A percentile compares a stretch with the other conserved stretches of the same genome.
Evolutionary conservation across 2,888 invertebrate species (phyloP).

Genomic region (Calliopum simillimum): DNA sequence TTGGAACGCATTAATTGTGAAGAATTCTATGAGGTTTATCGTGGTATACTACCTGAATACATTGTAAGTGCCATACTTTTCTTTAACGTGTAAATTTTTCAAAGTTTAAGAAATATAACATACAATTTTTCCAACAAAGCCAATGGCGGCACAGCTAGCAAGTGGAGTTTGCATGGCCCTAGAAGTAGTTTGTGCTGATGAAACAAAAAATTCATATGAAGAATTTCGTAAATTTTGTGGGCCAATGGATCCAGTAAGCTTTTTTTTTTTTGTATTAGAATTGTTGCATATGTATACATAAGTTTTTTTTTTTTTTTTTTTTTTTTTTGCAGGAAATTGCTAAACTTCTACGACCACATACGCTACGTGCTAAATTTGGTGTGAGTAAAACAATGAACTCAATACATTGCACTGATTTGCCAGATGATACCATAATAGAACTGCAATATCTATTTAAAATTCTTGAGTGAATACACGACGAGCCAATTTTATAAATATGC

Average conservation of each 20-base stretch:
- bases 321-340: slow-evolving; percentile 80
- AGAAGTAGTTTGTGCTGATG: slow-evolving; percentile 79
- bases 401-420: slow-evolving; percentile 92
- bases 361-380: slow-evolving; percentile 87
- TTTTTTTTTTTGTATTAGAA: background rate
- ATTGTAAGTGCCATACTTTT: slow-evolving; percentile 68
- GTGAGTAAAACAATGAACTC: slow-evolving; percentile 86
- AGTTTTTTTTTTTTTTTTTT: slow-evolving; percentile 4
- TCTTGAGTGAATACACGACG: slow-evolving; percentile 59
- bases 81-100: background rate
- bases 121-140: slow-evolving; percentile 66
- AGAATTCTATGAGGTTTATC: slow-evolving; percentile 93
- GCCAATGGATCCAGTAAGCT: slow-evolving; percentile 87
- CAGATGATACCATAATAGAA: slow-evolving; percentile 88
- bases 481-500: background rate
- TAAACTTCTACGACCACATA: slow-evolving; percentile 83
- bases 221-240: slow-evolving; percentile 88
- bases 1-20: slow-evolving; percentile 86
- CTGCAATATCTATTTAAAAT: slow-evolving; percentile 85
- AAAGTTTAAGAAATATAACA: background rate
- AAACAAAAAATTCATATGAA: slow-evolving; percentile 70
- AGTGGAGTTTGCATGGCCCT: slow-evolving; percentile 89
- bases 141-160: slow-evolving; percentile 85
- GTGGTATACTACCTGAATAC: slow-evolving; percentile 85
- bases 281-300: background rate